Evolutionary conservation across 2,888 invertebrate genomes (phyloP).

Genomic region (Anthoptus insignis): DNA sequence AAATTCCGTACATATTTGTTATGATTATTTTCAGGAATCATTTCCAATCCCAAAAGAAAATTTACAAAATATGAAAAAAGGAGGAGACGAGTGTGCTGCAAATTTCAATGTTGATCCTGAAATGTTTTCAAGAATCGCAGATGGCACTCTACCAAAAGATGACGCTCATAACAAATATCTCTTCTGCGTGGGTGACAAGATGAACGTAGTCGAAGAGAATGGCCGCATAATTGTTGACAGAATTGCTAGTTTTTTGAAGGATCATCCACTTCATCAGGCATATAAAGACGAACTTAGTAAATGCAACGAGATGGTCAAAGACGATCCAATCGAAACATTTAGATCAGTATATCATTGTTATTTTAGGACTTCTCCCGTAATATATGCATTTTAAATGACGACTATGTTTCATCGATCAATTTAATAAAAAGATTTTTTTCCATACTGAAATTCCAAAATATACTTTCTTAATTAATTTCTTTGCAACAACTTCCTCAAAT

Average conservation of each 20-base stretch:
- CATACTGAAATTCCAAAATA: no score
- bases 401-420: no score
- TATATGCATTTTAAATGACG: no score
- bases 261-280: neutral
- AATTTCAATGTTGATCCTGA: neutral
- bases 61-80: neutral
- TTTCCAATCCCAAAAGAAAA: neutral
- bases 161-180: neutral
- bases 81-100: neutral
- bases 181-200: neutral
- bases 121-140: neutral
- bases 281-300: neutral
- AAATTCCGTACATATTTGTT: no score
- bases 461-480: no score
- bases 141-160: neutral
- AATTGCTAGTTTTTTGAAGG: neutral
- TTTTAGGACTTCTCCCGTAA: no score
- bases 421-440: no score
- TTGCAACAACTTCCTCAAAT: no score
- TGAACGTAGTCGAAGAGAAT: neutral
- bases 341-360: no score
- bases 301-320: neutral
- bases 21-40: neutral
- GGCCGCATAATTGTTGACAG: neutral
- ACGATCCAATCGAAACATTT: neutral